phyloP scores from a whole-genome alignment of 2,888 invertebrate genomes.

The Hololepta plana region DNA sequence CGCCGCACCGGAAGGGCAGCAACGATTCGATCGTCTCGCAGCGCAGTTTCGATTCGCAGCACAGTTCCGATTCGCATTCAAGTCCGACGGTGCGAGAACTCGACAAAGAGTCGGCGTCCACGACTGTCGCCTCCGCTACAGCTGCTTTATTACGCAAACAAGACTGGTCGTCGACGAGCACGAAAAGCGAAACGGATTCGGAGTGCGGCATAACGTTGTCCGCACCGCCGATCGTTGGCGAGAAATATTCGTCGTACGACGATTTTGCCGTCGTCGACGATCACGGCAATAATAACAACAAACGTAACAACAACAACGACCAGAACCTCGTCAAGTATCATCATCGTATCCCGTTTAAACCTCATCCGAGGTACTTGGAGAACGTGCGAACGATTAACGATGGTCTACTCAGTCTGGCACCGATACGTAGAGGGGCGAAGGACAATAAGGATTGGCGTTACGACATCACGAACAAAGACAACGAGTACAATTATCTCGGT shows the following conservation, averaged over 20 bases:
- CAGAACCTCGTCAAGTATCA: neutral
- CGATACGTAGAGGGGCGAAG: slow-evolving; percentile 27
- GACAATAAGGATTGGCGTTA: slow-evolving; percentile 6
- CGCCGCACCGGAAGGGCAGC: slow-evolving; percentile 31
- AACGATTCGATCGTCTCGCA: slow-evolving; percentile 35
- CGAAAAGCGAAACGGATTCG: slow-evolving; percentile 23
- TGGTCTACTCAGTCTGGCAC: slow-evolving; percentile 32
- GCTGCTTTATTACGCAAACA: slow-evolving; percentile 13
- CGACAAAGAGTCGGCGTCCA: slow-evolving; percentile 8
- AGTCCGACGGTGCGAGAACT: slow-evolving; percentile 15
- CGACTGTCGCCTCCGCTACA: slow-evolving; percentile 1
- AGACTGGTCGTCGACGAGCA: slow-evolving; percentile 23
- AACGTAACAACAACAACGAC: slow-evolving; percentile 4
- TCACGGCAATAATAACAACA: slow-evolving; percentile 4
- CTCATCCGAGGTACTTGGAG: too few species aligned
- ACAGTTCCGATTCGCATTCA: slow-evolving; percentile 26
- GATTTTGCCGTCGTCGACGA: slow-evolving; percentile 10
- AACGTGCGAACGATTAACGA: slow-evolving; percentile 5
- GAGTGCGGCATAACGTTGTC: slow-evolving; percentile 20
- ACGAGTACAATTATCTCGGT: slow-evolving; percentile 8
- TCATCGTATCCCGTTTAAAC: neutral
- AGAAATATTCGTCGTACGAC: slow-evolving; percentile 13
- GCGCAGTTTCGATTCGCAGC: slow-evolving; percentile 29
- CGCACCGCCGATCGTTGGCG: slow-evolving; percentile 21
- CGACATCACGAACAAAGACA: slow-evolving; percentile 7